Evolutionary conservation across 2,797 vertebrate species (phyloP), one percentile per base, ranked within the genome.

Genomic region (Parambassis ranga): DNA sequence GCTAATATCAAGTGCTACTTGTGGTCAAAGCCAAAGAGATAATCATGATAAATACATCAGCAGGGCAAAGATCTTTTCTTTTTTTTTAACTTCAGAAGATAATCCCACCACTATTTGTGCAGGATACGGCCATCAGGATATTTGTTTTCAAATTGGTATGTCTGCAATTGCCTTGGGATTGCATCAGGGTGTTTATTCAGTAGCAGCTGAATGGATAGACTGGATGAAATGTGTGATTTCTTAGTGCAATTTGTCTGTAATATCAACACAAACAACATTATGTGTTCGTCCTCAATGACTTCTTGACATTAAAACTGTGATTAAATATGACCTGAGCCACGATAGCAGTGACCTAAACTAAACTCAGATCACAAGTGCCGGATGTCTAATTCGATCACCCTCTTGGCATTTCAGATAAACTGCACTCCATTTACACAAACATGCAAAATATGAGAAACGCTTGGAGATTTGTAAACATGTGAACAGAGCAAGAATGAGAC

Each of bases 111-210:
- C 24, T 44, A 33, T 60, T 44, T 59, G 14, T 63, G 59, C 20
- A 38, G 37, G 36, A 57, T 59, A 15, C 5, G 62, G 46, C 59
- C 42, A 20, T 67, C 44, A 66, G 61, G 18, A 15, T 71, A 75
- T 72, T 81, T 82, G 72, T 69, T 75, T 81, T 73, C 6, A 51
- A 61, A 73, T 46, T 30, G 47, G 30, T 37, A 55, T n/a, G 26
- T 70, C 48, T 71, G 55, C 15, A 46, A 68, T 88, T 89, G 83
- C 83, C 50, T 2, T 31, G 70, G 71, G 58, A 82, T 91, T 90
- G 82, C 87, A 89, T 89, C 85, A 89, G 71, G 24, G 26, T 81
- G 53, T 86, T 83, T 86, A 51, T 73, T 72, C 41, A 59, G 50
- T 2, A 63, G 75, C 42, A 53, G 10, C 9, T 32, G 33, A 67